These are phyloP conservation scores for Zoanthus sociatus DNA, from an alignment of 92 coral and sea anemone genomes.

Conservation along the genomic window DNA sequence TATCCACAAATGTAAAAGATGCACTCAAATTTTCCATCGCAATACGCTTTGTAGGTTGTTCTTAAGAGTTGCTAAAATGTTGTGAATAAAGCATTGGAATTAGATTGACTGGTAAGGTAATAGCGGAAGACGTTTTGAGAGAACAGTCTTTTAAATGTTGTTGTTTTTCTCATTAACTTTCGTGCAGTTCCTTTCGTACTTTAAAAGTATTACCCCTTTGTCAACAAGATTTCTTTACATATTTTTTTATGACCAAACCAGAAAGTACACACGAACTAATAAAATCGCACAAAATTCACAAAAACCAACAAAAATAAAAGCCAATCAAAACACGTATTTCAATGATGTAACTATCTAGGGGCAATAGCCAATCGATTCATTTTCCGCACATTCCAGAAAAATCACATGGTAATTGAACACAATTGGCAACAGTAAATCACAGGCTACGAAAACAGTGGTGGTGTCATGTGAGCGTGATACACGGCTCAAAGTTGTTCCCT, in stretches of 20 bases:
- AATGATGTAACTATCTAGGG: neutral
- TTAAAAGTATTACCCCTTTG: neutral
- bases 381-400: neutral
- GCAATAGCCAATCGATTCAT: neutral
- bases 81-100: conserved; percentile 37
- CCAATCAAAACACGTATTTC: too few species aligned
- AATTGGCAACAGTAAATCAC: neutral
- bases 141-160: conserved; percentile 36
- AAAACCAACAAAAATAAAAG: too few species aligned
- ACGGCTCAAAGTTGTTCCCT: too few species aligned
- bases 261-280: too few species aligned
- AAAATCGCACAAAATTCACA: too few species aligned
- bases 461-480: too few species aligned
- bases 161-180: too few species aligned
- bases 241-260: too few species aligned
- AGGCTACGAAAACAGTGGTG: too few species aligned
- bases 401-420: neutral
- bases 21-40: too few species aligned
- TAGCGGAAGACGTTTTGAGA: conserved; percentile 36
- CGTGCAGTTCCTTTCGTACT: neutral
- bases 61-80: conserved; percentile 30
- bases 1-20: too few species aligned
- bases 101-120: conserved; percentile 31
- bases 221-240: neutral
- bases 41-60: too few species aligned